Evolutionary conservation across 2,113 vertebrate genomes (phyloP).

Genomic region (Ranitomeya variabilis): DNA sequence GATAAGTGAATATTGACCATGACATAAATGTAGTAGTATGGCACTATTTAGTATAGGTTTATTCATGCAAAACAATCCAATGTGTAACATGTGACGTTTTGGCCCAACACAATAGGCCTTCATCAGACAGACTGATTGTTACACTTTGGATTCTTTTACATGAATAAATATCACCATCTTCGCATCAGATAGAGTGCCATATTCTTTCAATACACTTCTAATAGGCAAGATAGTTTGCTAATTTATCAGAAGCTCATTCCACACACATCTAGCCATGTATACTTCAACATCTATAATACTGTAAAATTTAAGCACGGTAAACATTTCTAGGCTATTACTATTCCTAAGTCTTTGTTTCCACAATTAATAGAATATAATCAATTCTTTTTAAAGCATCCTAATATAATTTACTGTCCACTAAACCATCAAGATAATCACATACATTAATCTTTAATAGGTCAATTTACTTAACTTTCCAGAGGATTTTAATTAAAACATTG

Average conservation of each 20-base stretch:
- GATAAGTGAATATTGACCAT: background rate
- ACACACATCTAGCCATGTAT: background rate
- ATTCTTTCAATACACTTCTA: too few relatives aligned
- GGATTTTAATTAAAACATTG: slow-evolving; percentile 57
- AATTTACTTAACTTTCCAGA: slow-evolving; percentile 57
- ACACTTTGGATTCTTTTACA: too few relatives aligned
- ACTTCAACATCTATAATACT: background rate
- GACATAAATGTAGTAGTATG: background rate
- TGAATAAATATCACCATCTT: too few relatives aligned
- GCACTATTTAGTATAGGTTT: too few relatives aligned
- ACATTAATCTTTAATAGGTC: slow-evolving; percentile 59
- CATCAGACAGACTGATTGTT: too few relatives aligned
- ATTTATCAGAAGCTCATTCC: background rate
- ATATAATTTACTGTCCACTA: slow-evolving; percentile 58
- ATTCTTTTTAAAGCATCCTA: slow-evolving; percentile 53
- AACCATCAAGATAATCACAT: slow-evolving; percentile 56
- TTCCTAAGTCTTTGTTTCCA: slow-evolving; percentile 35
- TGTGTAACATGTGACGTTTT: too few relatives aligned
- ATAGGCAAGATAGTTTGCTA: background rate
- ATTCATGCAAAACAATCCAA: too few relatives aligned
- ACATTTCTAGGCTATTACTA: background rate
- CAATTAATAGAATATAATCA: slow-evolving; percentile 53
- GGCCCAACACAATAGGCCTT: too few relatives aligned
- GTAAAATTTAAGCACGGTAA: slow-evolving; percentile 7
- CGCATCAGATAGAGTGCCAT: too few relatives aligned